Conservation (phyloP, 2,888 invertebrate genomes). For the Archaeoteleia sp. region DNA sequence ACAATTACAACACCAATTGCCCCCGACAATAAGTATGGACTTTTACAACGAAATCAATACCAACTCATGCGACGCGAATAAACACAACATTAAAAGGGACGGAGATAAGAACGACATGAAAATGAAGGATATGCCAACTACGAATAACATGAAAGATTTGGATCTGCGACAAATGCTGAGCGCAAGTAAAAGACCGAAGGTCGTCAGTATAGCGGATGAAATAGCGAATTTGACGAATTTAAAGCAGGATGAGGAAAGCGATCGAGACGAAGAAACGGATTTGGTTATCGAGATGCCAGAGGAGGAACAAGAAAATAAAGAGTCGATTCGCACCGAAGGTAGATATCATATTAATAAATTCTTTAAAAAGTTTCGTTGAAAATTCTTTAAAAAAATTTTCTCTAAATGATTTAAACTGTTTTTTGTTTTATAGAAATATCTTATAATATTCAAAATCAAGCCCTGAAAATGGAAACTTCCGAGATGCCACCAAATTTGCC, state of each 20-base stretch:
- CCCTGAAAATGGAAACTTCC: conserved; percentile 48
- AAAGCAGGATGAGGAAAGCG: conserved; percentile 71
- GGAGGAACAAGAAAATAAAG: conserved; percentile 69
- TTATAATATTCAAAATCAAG: neutral
- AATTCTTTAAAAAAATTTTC: too few relatives aligned
- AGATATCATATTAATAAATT: conserved; percentile 10
- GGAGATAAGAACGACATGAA: too few relatives aligned
- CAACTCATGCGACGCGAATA: conserved; percentile 15
- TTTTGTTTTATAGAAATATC: neutral
- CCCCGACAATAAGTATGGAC: too few relatives aligned
- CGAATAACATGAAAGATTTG: conserved; percentile 69
- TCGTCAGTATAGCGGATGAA: conserved; percentile 67
- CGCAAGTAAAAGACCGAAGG: conserved; percentile 60
- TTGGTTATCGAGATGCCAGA: conserved; percentile 70
- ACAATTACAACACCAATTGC: conserved; percentile 60
- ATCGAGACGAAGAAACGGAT: conserved; percentile 71
- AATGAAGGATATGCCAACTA: conserved; percentile 47
- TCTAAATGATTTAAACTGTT: too few relatives aligned
- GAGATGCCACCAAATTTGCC: conserved; percentile 78
- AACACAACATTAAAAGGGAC: conserved; percentile 61
- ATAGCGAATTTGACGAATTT: conserved; percentile 64
- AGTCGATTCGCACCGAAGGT: conserved; percentile 50
- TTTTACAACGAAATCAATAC: conserved; percentile 60
- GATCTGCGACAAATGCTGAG: conserved; percentile 74
- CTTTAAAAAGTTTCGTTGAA: too few relatives aligned